These are phyloP conservation scores for Paratilapia polleni DNA, from an alignment of 2,113 vertebrate species.

Conservation along the genomic window DNA sequence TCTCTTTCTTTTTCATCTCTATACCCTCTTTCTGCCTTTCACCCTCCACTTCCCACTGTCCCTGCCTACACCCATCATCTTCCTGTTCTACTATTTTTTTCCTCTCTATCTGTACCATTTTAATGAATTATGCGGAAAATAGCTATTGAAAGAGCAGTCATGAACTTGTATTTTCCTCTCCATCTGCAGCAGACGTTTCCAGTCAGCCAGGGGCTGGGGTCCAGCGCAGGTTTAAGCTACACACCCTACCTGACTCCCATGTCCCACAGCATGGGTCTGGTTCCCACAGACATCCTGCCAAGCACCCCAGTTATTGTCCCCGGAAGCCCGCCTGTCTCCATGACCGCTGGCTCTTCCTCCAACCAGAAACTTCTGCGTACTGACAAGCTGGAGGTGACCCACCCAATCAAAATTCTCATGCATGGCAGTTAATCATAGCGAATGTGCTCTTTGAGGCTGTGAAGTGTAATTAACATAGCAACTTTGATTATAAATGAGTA, in stretches of 20 bases:
- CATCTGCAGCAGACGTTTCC: conserved; percentile 91
- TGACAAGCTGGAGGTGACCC: conserved; percentile 97
- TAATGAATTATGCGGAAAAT: neutral
- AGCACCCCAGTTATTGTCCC: conserved; percentile 90
- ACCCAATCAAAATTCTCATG: neutral
- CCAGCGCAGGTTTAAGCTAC: conserved; percentile 93
- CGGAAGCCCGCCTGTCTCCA: conserved; percentile 91
- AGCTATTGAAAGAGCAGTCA: neutral
- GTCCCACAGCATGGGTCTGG: conserved; percentile 95
- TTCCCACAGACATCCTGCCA: conserved; percentile 96
- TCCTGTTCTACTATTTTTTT: neutral
- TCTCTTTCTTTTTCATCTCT: neutral
- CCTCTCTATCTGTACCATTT: neutral
- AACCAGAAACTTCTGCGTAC: conserved; percentile 97
- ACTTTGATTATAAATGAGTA: neutral
- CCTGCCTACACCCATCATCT: conserved; percentile 9
- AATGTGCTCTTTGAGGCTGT: neutral
- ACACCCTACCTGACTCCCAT: conserved; percentile 94
- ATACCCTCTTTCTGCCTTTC: conserved; percentile 10
- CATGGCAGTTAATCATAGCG: conserved; percentile 1
- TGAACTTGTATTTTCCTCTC: neutral
- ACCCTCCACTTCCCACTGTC: neutral
- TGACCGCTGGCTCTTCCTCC: conserved; percentile 85
- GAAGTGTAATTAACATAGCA: neutral
- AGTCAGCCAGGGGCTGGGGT: conserved; percentile 92